These are phyloP conservation scores for Burhinus bistriatus DNA, from an alignment of 2,113 vertebrate genomes.

Conservation along the genomic window DNA sequence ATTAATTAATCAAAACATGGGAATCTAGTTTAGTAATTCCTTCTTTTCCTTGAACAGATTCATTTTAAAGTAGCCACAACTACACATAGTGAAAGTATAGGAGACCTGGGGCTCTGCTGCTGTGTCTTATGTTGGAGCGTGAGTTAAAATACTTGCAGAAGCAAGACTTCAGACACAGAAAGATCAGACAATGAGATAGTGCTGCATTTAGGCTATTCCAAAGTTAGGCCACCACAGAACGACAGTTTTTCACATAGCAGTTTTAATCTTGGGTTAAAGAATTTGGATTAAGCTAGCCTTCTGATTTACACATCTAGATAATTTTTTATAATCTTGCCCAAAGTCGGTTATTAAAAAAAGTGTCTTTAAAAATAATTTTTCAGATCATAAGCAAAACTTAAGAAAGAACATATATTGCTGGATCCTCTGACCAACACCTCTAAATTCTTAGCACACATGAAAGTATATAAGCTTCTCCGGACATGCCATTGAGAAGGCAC, in stretches of 20 bases:
- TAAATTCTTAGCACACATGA: neutral
- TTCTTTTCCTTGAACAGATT: neutral
- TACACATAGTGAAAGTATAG: neutral
- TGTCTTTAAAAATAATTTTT: neutral
- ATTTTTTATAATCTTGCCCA: neutral
- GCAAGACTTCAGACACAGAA: neutral
- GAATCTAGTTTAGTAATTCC: neutral
- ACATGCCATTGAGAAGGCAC: neutral
- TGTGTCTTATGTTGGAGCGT: rapidly evolving
- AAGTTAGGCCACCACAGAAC: neutral
- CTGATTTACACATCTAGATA: neutral
- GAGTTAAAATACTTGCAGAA: neutral
- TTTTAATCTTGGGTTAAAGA: neutral
- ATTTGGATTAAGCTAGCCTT: neutral
- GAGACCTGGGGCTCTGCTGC: neutral
- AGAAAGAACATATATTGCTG: neutral
- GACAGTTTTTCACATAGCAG: neutral
- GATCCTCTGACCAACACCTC: neutral
- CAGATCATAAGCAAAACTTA: neutral
- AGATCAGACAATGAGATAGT: neutral
- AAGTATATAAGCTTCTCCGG: neutral
- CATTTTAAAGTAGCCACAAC: neutral
- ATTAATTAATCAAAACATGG: neutral
- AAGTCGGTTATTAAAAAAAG: neutral
- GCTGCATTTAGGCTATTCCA: neutral